These are phyloP conservation scores for Mesodorylaimus sp. DNA, from an alignment of 2,888 invertebrate genomes.

Conservation along the genomic window DNA sequence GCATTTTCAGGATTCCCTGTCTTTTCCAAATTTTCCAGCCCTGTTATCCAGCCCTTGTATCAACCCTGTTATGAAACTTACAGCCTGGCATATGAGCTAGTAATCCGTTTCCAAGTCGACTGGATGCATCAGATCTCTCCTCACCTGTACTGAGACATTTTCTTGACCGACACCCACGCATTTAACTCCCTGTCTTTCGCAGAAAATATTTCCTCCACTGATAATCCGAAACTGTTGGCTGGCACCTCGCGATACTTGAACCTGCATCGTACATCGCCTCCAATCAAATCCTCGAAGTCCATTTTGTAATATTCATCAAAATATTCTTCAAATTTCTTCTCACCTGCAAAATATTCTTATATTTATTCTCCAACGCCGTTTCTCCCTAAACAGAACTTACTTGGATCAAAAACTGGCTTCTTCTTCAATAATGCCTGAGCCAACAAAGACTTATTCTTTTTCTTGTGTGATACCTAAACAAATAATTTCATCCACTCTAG, in stretches of 20 bases:
- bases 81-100: no score
- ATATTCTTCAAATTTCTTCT: slow-evolving; percentile 61
- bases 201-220: slow-evolving; percentile 71
- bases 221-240: slow-evolving; percentile 75
- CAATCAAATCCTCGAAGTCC: slow-evolving; percentile 87
- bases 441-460: slow-evolving; percentile 49
- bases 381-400: slow-evolving; percentile 18
- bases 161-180: slow-evolving; percentile 80
- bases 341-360: slow-evolving; percentile 18
- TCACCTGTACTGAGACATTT: slow-evolving; percentile 52
- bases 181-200: slow-evolving; percentile 85
- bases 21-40: no score
- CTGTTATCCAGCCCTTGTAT: not conserved
- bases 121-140: no score
- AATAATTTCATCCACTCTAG: slow-evolving; percentile 6
- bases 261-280: slow-evolving; percentile 56
- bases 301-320: slow-evolving; percentile 83
- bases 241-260: slow-evolving; percentile 72
- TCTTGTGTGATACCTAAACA: slow-evolving; percentile 28
- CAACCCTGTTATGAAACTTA: not conserved
- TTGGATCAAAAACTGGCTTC: slow-evolving; percentile 68
- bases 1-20: not conserved
- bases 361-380: not conserved
- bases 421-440: slow-evolving; percentile 50
- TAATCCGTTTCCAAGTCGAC: no score